Evolutionary conservation across 1,140 invertebrate species (phyloP).

Genomic region (Drosophila leontia): DNA sequence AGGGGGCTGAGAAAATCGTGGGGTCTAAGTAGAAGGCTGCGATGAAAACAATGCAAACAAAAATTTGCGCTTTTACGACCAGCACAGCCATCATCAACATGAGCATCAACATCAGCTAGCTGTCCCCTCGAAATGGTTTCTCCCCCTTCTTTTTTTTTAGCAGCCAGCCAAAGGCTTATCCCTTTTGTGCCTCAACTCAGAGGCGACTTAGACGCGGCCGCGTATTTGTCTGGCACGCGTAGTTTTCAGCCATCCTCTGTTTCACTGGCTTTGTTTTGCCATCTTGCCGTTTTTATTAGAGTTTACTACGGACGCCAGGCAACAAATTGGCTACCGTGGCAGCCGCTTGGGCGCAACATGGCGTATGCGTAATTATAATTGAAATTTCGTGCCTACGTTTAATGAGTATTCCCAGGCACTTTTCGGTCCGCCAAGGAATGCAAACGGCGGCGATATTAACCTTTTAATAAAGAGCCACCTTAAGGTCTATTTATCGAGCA

Average conservation of each 20-base stretch:
- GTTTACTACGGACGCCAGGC: constrained; percentile 40
- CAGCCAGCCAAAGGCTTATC: constrained; percentile 22
- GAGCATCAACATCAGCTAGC: constrained; percentile 49
- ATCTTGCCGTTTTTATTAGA: constrained; percentile 17
- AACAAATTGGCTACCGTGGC: constrained; percentile 69
- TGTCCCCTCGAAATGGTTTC: constrained; percentile 1
- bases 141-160: constrained; percentile 5
- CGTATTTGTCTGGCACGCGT: constrained; percentile 38
- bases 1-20: not conserved
- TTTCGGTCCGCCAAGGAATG: constrained; percentile 13
- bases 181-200: constrained; percentile 28
- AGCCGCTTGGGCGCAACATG: constrained; percentile 56
- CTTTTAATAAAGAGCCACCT: constrained; percentile 54
- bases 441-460: constrained; percentile 52
- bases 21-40: constrained; percentile 29
- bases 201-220: constrained; percentile 25
- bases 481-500: constrained; percentile 54
- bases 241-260: constrained; percentile 36
- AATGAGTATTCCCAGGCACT: constrained; percentile 60
- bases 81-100: constrained; percentile 53
- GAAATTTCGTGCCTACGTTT: constrained; percentile 64
- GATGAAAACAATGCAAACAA: constrained; percentile 77
- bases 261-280: constrained; percentile 4
- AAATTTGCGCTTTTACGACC: constrained; percentile 79
- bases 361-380: constrained; percentile 78